Conservation (phyloP, 2,888 invertebrate genomes). For the Luperina testacea region DNA sequence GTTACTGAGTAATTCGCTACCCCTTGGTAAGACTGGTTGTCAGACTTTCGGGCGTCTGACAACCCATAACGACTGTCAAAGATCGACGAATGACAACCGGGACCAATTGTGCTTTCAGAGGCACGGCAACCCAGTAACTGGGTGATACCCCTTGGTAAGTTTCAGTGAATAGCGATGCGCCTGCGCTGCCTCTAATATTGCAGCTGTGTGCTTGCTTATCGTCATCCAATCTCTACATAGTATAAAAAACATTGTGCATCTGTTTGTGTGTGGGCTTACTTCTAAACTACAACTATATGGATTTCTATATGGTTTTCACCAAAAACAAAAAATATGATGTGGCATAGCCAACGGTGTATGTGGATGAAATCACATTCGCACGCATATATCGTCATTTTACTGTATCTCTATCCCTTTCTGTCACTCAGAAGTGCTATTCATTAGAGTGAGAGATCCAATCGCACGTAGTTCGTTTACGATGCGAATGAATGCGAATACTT, state of each 20-base stretch:
- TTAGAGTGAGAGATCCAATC: constrained; percentile 8
- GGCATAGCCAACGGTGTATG: neutral
- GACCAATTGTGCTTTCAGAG: no score
- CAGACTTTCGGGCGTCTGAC: no score
- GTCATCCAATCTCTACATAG: neutral
- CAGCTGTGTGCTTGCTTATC: neutral
- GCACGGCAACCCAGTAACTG: no score
- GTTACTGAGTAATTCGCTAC: no score
- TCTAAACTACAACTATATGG: constrained; percentile 21
- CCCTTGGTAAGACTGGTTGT: no score
- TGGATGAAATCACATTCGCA: constrained; percentile 19
- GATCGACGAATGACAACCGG: no score
- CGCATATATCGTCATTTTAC: neutral
- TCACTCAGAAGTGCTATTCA: neutral
- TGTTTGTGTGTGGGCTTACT: constrained; percentile 4
- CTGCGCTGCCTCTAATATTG: neutral
- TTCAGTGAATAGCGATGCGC: neutral
- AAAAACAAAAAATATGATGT: constrained; percentile 32
- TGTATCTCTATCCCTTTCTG: constrained; percentile 22
- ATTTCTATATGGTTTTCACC: neutral
- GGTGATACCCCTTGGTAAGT: no score
- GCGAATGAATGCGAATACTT: constrained; percentile 29
- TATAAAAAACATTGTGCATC: neutral
- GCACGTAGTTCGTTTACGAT: constrained; percentile 21
- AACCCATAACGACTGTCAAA: no score